These are phyloP conservation scores for Cuculus canorus DNA, from an alignment of 2,797 vertebrate species.

Conservation along the genomic window DNA sequence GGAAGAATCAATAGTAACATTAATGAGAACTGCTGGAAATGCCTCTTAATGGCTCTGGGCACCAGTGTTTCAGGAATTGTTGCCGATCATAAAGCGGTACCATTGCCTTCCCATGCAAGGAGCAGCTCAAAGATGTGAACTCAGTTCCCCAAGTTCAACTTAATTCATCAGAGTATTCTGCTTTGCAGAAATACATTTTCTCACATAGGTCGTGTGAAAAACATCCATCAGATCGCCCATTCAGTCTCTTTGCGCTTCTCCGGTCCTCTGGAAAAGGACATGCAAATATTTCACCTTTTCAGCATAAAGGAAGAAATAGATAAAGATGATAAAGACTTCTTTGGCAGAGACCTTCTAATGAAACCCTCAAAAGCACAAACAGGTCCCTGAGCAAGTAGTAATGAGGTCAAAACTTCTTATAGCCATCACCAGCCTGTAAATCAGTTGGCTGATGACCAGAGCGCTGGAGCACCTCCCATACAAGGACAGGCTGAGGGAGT, in stretches of 20 bases:
- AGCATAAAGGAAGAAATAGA: fast-evolving
- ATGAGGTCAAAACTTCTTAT: neutral
- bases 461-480: too few species aligned
- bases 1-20: neutral
- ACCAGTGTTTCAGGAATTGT: neutral
- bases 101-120: fast-evolving
- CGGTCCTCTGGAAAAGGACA: neutral
- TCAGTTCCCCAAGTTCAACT: fast-evolving
- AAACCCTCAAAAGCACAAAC: neutral
- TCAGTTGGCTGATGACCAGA: neutral
- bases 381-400: neutral
- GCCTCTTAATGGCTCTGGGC: neutral
- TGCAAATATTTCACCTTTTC: neutral
- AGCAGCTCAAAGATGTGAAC: neutral
- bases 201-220: neutral
- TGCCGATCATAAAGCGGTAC: neutral
- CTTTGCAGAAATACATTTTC: fast-evolving
- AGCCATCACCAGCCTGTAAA: fast-evolving
- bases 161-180: neutral
- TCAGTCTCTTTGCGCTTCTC: neutral
- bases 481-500: too few species aligned
- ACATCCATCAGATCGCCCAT: neutral
- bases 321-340: neutral
- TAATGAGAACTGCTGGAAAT: neutral
- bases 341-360: neutral